Conservation (phyloP, 1,140 invertebrate genomes). For the Bursaphelenchus mucronatus region DNA sequence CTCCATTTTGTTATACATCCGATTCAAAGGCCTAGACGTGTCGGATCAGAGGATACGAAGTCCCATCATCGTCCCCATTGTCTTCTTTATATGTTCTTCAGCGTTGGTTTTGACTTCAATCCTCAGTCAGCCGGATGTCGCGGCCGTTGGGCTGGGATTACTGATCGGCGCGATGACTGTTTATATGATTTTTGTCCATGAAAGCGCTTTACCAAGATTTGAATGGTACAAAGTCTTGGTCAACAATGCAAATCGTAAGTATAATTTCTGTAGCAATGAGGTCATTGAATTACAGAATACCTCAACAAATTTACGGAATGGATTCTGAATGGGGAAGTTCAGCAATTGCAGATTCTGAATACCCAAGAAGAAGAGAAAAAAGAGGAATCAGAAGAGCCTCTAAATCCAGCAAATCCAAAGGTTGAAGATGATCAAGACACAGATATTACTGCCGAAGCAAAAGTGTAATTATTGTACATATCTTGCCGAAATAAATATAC, state of each 20-base stretch:
- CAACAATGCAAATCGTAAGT: background rate
- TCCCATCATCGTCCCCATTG: background rate
- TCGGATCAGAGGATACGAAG: conserved; percentile 42
- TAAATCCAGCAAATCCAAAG: no score
- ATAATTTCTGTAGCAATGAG: no score
- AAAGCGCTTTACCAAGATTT: conserved; percentile 5
- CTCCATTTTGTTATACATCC: conserved; percentile 41
- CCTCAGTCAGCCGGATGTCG: conserved; percentile 1
- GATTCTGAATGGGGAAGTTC: no score
- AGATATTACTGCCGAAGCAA: no score
- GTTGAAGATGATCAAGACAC: no score
- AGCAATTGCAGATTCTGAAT: no score
- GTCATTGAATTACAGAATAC: no score
- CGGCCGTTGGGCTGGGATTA: conserved; percentile 2
- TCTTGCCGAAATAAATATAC: no score
- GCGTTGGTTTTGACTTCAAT: background rate
- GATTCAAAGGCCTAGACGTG: conserved; percentile 41
- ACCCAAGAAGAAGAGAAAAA: no score
- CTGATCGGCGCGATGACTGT: conserved; percentile 1
- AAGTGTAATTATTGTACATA: no score
- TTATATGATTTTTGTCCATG: background rate
- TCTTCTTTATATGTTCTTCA: background rate
- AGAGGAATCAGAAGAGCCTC: no score
- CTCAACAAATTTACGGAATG: no score
- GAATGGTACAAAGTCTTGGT: conserved; percentile 4